phyloP scores from a whole-genome alignment of 2,113 vertebrate species.

The Benitochromis conjunctus region DNA sequence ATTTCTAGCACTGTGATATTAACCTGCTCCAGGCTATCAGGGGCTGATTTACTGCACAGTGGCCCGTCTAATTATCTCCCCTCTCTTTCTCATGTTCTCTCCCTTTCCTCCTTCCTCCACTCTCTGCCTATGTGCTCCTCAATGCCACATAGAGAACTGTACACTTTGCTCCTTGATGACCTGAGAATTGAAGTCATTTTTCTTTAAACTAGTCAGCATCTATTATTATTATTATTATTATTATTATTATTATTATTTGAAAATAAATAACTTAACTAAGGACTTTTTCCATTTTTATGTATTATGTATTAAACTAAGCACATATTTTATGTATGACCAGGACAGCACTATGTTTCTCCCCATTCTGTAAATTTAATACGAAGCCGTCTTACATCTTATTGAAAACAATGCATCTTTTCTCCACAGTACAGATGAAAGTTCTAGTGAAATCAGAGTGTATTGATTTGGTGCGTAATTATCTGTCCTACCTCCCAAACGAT shows the following conservation, averaged over 20 bases:
- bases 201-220: not conserved
- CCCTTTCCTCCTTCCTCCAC: not conserved
- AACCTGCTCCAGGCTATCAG: not conserved
- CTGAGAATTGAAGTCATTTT: not conserved
- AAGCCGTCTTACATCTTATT: slow-evolving; percentile 48
- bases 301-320: not conserved
- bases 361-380: slow-evolving; percentile 60
- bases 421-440: slow-evolving; percentile 71
- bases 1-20: slow-evolving; percentile 27
- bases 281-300: not conserved
- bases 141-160: slow-evolving; percentile 36
- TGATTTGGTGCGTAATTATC: not conserved
- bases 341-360: slow-evolving; percentile 52
- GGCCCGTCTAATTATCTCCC: slow-evolving; percentile 19
- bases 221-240: not conserved
- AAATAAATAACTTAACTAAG: not conserved
- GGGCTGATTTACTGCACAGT: slow-evolving; percentile 63
- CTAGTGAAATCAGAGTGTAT: slow-evolving; percentile 73
- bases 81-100: not conserved
- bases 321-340: not conserved
- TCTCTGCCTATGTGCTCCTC: slow-evolving; percentile 49
- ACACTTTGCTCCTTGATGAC: slow-evolving; percentile 15
- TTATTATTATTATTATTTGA: not conserved
- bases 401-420: slow-evolving; percentile 47
- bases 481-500: slow-evolving; percentile 34